Base-by-base conservation (phyloP, 2,797 vertebrate species). In the Pipistrellus pipistrellus region DNA sequence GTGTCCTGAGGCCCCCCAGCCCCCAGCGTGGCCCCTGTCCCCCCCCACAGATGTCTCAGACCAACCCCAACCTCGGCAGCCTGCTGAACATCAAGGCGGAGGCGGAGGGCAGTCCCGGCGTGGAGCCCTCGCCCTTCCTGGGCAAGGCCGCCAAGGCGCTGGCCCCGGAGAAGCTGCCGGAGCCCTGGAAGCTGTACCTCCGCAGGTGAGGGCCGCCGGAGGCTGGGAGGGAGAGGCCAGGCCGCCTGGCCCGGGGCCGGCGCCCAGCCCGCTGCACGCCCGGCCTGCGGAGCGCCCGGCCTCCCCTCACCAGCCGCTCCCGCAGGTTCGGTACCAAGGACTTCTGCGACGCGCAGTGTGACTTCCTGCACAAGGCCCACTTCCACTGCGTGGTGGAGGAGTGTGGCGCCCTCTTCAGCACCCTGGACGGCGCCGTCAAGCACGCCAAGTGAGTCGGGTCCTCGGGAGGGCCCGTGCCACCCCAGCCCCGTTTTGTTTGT, bases 351-450 rank as follows among this genome's bases (percentile, higher is more conserved):
- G 98, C 99, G 41, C 99, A 99, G 95, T 99, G 99, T 4, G 99
- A 99, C 98, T 99, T 99, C 94, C 98, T 99, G 21, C 99, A 99
- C 88, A 99, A 99, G 97, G 98, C 99, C 85, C 99, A 99, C 97
- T 99, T 99, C 97, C 99, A 99, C 87, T 99, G 99, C 6, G 95
- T 99, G 85, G 99, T 99, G 75, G 99, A 99, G 97, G 99, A 99
- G 62, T 99, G 99, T 0, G 99, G 99, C 0, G 99, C 99, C 0
- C 99, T 99, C 89, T 99, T 99, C 98, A 99, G 99, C 98, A 99
- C 99, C 23, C 98, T 99, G 98, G 99, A 99, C 72, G 99, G 99
- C 96, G 99, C 99, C 97, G 99, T 99, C 98, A 99, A 99, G 97
- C 99, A 99, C 0, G 99, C 99, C 96, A 99, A 99, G 99, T 99